A percentile compares a stretch with the other conserved stretches of the same genome.
These are phyloP conservation scores for Peromyscus polionotus DNA, from an alignment of 2,113 vertebrate genomes.

Conservation along the genomic window DNA sequence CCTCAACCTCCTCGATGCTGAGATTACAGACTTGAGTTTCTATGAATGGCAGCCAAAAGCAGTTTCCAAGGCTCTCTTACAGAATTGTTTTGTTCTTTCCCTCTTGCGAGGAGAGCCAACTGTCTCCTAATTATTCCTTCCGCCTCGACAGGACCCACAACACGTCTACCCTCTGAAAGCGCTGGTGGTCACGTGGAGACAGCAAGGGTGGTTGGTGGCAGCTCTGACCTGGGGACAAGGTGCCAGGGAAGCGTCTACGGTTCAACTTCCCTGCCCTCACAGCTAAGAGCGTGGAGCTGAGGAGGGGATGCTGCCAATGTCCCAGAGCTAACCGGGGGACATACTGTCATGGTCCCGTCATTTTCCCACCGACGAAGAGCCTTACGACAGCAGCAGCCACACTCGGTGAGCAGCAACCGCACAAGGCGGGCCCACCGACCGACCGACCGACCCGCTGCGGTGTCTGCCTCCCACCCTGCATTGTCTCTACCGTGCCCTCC, in stretches of 20 bases:
- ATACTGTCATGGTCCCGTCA: background rate
- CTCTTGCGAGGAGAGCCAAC: background rate
- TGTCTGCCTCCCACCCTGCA: background rate
- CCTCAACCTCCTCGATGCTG: background rate
- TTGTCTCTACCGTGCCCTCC: accelerated
- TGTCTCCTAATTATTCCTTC: accelerated
- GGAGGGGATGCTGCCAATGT: background rate
- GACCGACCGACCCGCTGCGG: accelerated
- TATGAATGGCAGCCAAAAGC: background rate
- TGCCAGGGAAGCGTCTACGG: accelerated
- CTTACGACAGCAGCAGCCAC: background rate
- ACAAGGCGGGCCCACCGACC: no score
- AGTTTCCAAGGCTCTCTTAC: background rate
- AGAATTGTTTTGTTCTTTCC: background rate
- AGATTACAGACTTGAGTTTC: background rate
- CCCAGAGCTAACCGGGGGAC: background rate
- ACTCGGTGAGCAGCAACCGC: no score
- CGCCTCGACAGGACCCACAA: background rate
- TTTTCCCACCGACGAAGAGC: background rate
- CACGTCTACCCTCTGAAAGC: background rate
- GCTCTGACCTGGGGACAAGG: no score
- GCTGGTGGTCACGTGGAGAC: no score
- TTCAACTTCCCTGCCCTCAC: background rate
- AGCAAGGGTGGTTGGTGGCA: background rate
- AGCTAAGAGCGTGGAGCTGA: background rate